Percentiles rank a stretch among this genome's conserved stretches.
These are phyloP conservation scores for Adrianichthys oophorus DNA, from an alignment of 2,797 vertebrate species.

Conservation along the genomic window DNA sequence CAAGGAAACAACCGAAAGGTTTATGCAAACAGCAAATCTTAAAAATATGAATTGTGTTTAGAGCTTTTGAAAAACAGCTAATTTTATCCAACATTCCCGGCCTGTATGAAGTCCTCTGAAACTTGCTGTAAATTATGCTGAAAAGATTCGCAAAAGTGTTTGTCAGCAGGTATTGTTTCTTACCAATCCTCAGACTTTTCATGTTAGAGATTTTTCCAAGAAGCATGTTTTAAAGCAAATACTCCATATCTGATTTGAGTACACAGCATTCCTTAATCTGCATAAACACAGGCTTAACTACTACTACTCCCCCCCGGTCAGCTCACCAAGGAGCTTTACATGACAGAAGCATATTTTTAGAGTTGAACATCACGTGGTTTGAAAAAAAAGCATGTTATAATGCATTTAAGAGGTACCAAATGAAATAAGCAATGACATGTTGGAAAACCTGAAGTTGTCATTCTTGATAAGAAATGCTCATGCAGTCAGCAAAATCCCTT, in stretches of 20 bases:
- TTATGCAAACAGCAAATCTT: no score
- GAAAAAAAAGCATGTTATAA: no score
- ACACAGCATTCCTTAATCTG: constrained; percentile 12
- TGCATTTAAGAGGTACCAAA: no score
- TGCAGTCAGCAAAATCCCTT: no score
- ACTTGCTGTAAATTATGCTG: no score
- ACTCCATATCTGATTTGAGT: background rate
- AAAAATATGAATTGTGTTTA: no score
- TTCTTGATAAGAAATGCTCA: background rate
- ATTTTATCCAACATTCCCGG: no score
- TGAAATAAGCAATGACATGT: background rate
- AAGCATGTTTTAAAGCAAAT: constrained; percentile 2
- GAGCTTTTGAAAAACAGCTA: no score
- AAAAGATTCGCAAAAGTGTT: background rate
- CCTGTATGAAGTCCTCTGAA: no score
- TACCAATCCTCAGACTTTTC: background rate
- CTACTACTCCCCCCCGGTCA: constrained; percentile 9
- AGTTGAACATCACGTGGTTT: no score
- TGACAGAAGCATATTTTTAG: background rate
- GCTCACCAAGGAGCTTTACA: constrained; percentile 4
- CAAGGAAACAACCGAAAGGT: no score
- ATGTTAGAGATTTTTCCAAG: background rate
- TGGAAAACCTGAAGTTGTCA: background rate
- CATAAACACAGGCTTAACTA: constrained; percentile 7
- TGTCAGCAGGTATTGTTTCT: background rate